Evolutionary conservation across 2,888 invertebrate genomes (phyloP).

Genomic region (Plemyria rubiginata): DNA sequence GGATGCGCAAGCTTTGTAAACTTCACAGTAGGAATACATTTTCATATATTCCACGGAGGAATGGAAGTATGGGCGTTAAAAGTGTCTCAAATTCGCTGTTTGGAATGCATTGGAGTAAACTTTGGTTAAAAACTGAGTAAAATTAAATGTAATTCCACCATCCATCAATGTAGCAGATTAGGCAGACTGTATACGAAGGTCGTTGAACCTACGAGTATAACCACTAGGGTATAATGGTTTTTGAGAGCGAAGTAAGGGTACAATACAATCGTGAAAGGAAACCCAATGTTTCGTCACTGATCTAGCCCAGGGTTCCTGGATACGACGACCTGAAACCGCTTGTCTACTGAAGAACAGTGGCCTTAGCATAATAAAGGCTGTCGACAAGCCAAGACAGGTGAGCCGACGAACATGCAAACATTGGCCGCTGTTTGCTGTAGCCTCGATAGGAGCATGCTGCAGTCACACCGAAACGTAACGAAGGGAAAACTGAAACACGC

Average conservation of each 20-base stretch:
- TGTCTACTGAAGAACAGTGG: not conserved
- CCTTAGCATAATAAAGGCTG: conserved; percentile 31
- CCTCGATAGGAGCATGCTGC: conserved; percentile 40
- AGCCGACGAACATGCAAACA: conserved; percentile 53
- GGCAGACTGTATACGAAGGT: not conserved
- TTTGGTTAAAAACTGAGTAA: not conserved
- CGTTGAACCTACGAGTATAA: too few relatives aligned
- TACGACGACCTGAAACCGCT: not conserved
- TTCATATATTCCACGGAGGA: conserved; percentile 39
- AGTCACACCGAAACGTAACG: conserved; percentile 43
- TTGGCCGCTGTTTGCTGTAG: conserved; percentile 53
- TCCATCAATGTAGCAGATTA: not conserved
- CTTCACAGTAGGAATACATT: conserved; percentile 49
- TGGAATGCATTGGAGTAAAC: conserved; percentile 5
- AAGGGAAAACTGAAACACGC: too few relatives aligned
- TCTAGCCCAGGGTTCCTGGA: not conserved
- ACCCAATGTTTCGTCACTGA: not conserved
- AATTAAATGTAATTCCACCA: not conserved
- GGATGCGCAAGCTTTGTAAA: conserved; percentile 65
- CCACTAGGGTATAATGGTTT: too few relatives aligned
- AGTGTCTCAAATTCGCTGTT: conserved; percentile 12
- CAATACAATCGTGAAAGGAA: too few relatives aligned
- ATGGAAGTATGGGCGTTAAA: conserved; percentile 22
- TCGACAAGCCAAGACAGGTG: conserved; percentile 46
- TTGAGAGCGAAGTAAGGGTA: too few relatives aligned